phyloP scores from a whole-genome alignment of 2,113 vertebrate genomes.

The Anarrhichthys ocellatus region DNA sequence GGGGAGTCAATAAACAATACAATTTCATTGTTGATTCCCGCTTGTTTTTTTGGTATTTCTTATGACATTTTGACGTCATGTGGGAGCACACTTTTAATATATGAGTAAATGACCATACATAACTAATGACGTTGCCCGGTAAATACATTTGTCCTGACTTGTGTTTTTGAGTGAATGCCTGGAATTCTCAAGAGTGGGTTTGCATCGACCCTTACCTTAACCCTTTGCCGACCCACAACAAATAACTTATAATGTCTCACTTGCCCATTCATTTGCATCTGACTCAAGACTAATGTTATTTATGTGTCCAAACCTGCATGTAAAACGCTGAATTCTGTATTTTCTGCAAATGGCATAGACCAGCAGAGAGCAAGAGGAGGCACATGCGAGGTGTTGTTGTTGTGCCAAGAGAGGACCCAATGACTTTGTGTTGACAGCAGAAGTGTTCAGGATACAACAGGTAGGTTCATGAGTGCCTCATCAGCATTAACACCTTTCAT shows the following conservation, averaged over 20 bases:
- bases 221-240: constrained; percentile 6
- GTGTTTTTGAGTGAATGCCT: constrained; percentile 29
- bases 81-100: not conserved
- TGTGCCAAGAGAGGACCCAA: constrained; percentile 47
- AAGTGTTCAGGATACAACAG: constrained; percentile 57
- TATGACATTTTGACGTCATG: not conserved
- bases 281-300: constrained; percentile 30
- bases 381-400: constrained; percentile 41
- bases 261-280: constrained; percentile 39
- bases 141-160: constrained; percentile 37
- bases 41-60: not conserved
- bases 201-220: constrained; percentile 42
- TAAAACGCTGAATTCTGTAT: constrained; percentile 21
- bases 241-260: constrained; percentile 46
- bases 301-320: constrained; percentile 18
- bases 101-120: not conserved
- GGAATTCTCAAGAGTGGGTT: constrained; percentile 64
- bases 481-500: constrained; percentile 68
- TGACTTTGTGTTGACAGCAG: constrained; percentile 80
- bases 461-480: constrained; percentile 51
- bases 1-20: not conserved
- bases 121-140: not conserved
- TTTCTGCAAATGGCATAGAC: constrained; percentile 31
- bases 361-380: constrained; percentile 16
- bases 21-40: not conserved